Evolutionary conservation across 37 sponge, comb jelly and placozoan species (phyloP).

Genomic region (Tethya wilhelma): DNA sequence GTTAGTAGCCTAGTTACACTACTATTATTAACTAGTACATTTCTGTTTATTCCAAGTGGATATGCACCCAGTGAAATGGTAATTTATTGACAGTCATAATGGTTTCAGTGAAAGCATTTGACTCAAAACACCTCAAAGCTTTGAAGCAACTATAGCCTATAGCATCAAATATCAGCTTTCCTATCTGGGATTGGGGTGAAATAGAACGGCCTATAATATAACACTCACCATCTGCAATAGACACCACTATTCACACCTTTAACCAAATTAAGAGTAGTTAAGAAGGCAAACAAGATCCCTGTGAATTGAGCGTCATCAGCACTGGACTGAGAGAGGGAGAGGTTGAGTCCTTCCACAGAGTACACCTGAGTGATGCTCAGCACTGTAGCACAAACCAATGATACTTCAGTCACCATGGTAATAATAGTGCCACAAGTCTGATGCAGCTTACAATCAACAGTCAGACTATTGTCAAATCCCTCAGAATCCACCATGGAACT

Average conservation of each 20-base stretch:
- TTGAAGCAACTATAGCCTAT: not conserved
- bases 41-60: not conserved
- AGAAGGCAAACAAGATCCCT: constrained; percentile 49
- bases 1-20: too few relatives aligned
- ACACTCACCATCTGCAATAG: constrained; percentile 55
- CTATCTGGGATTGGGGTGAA: not conserved
- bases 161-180: not conserved
- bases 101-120: not conserved
- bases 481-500: too few relatives aligned
- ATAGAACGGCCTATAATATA: not conserved
- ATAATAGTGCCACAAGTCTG: too few relatives aligned
- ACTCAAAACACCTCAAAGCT: not conserved
- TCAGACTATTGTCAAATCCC: too few relatives aligned
- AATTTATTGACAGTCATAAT: not conserved
- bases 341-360: constrained; percentile 28
- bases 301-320: not conserved
- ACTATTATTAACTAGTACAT: not conserved
- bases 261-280: constrained; percentile 48
- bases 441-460: too few relatives aligned
- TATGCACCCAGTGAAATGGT: not conserved
- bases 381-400: too few relatives aligned
- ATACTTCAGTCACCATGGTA: too few relatives aligned
- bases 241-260: not conserved
- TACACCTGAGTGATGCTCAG: constrained; percentile 41
- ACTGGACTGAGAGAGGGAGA: not conserved